Evolutionary conservation across 2,888 invertebrate genomes (phyloP), one percentile per base, ranked within the genome.

Genomic region (Apodemia zela): DNA sequence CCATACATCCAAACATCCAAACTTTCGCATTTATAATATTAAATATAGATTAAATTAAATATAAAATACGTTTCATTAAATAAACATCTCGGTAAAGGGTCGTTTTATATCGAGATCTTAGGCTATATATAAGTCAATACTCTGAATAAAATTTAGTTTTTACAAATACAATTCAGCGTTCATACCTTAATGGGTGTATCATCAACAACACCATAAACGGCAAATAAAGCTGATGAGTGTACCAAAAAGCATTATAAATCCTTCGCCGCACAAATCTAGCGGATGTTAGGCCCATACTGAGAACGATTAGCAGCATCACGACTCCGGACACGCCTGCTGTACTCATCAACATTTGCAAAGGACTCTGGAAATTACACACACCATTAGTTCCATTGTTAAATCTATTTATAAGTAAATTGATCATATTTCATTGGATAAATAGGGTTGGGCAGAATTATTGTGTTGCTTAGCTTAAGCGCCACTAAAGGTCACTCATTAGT

Each of bases 161-260:
- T 33, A 33, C 7, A 8, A 33, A 33, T 7, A 33, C 33, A 33
- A 33, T 33, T 33, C 7, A 42, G 3, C 13, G 4, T 42, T 42
- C 42, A 15, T 42, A 93, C 93, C 93, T 90, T 69, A 93, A 75
- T 1, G 93, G 93, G 82, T 93, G 93, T 64, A 93, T 78, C 59
- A 93, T 77, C 42, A 93, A 78, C 60, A 93, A 73, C 61, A 87
- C 75, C 74, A 93, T 79, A 73, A 93, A 93, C 1, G 89, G 75
- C 18, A 92, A 67, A 70, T 92, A 92, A 38, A 93, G 70, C 67
- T 92, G 89, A 69, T 93, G 93, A 3, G 90, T 90, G 70, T 90
- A 92, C 90, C 93, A 93, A 73, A 93, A 93, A 1, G 82, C 80
- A 65, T 93, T 93, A 73, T 92, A 93, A 63, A 87, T 68, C 21